These are phyloP conservation scores for Metellina segmentata DNA, from an alignment of 2,888 invertebrate species.

Conservation along the genomic window DNA sequence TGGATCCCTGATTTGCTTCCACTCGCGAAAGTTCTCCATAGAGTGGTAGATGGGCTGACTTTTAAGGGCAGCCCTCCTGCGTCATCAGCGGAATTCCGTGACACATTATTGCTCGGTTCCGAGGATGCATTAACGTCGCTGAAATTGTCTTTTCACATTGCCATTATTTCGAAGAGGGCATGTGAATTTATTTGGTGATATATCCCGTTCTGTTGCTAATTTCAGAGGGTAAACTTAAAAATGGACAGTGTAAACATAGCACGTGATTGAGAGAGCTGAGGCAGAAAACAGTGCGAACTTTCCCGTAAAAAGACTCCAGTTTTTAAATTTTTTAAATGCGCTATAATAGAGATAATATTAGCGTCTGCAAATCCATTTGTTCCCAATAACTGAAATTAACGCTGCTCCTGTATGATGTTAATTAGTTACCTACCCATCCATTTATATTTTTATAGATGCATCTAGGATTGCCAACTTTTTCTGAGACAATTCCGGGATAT, in stretches of 20 bases:
- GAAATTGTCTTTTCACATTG: background rate
- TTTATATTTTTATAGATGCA: too few species aligned
- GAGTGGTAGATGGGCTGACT: background rate
- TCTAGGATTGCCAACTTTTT: too few species aligned
- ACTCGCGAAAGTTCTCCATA: background rate
- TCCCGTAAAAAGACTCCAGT: too few species aligned
- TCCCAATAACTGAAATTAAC: too few species aligned
- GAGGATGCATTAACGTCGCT: background rate
- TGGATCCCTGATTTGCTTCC: slow-evolving; percentile 4
- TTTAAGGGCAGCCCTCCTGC: background rate
- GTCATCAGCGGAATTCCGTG: background rate
- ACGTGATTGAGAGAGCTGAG: too few species aligned
- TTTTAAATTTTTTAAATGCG: too few species aligned
- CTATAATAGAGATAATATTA: too few species aligned
- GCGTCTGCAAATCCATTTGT: too few species aligned
- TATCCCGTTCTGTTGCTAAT: background rate
- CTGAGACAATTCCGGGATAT: too few species aligned
- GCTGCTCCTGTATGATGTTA: too few species aligned
- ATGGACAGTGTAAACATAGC: background rate
- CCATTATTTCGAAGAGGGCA: background rate
- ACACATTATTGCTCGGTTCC: background rate
- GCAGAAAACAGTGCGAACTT: too few species aligned
- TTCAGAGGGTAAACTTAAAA: background rate
- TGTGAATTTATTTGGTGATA: background rate
- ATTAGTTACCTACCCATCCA: too few species aligned